These are phyloP conservation scores for Lonchura striata DNA, from an alignment of 2,113 vertebrate species.

Conservation along the genomic window DNA sequence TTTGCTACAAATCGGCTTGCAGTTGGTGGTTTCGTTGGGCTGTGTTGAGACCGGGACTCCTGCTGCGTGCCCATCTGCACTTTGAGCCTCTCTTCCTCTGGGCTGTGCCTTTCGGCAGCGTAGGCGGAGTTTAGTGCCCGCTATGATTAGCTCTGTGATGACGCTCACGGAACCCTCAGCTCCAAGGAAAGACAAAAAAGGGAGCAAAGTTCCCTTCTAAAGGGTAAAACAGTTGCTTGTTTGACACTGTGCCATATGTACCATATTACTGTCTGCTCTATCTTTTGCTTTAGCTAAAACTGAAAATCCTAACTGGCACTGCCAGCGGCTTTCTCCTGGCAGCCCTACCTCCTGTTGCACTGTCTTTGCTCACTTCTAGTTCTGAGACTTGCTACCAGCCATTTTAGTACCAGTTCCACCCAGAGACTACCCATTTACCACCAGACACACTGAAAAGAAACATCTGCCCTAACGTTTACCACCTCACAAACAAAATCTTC, in stretches of 20 bases:
- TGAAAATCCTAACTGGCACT: neutral
- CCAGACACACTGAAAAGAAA: neutral
- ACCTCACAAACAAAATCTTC: neutral
- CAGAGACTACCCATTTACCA: neutral
- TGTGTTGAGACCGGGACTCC: rapidly evolving
- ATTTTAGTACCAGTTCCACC: neutral
- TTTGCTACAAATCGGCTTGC: neutral
- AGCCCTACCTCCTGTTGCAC: neutral
- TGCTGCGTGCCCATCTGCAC: rapidly evolving
- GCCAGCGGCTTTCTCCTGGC: neutral
- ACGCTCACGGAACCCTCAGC: rapidly evolving
- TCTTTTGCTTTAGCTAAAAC: neutral
- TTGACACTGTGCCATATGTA: neutral
- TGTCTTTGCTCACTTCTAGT: neutral
- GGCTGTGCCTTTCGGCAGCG: neutral
- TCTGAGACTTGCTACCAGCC: neutral
- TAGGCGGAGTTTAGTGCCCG: rapidly evolving
- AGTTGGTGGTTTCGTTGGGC: rapidly evolving
- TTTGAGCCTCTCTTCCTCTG: neutral
- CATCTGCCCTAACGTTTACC: neutral
- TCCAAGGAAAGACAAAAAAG: neutral
- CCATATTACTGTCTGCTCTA: neutral
- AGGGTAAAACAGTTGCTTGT: neutral
- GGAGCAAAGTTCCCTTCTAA: neutral
- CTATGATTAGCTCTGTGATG: neutral